phyloP scores from a whole-genome alignment of 1,140 invertebrate genomes.

The Philopotamus ludificatus region DNA sequence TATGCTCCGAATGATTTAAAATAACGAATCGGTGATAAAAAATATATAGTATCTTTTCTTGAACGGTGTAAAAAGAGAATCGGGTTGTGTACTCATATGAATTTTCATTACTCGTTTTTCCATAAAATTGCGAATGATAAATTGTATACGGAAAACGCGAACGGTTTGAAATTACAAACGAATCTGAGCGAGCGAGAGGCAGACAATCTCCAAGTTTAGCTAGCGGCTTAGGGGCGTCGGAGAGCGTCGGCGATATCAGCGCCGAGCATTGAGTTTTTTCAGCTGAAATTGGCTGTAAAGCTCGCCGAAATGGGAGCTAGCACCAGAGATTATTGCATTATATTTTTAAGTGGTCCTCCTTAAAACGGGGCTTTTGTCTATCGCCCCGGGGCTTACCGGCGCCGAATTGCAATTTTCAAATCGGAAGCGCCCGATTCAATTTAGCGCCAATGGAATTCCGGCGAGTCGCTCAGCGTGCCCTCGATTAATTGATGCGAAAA shows the following conservation, averaged over 20 bases:
- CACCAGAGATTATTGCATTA: constrained; percentile 28
- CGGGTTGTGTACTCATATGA: no score
- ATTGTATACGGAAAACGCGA: constrained; percentile 2
- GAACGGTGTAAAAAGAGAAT: no score
- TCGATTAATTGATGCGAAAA: no score
- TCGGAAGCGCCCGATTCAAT: not conserved
- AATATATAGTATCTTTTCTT: no score
- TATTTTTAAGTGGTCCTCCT: constrained; percentile 26
- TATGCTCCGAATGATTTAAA: not conserved
- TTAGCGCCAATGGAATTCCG: no score
- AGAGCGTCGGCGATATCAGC: constrained; percentile 5
- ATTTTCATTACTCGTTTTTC: no score
- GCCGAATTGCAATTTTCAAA: constrained; percentile 19
- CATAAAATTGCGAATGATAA: no score
- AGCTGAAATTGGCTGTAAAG: constrained; percentile 28
- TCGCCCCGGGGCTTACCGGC: constrained; percentile 13
- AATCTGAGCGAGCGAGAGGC: no score
- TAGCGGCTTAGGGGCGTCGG: constrained; percentile 9
- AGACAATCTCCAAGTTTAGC: constrained; percentile 30
- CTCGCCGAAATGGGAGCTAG: constrained; percentile 25
- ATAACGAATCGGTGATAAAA: no score
- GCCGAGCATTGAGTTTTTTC: constrained; percentile 10
- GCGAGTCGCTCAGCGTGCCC: no score
- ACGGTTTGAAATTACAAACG: constrained; percentile 27
- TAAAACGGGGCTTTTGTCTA: constrained; percentile 5